Evolutionary conservation across 2,888 invertebrate species (phyloP).

Genomic region (Priocnemis perturbator): DNA sequence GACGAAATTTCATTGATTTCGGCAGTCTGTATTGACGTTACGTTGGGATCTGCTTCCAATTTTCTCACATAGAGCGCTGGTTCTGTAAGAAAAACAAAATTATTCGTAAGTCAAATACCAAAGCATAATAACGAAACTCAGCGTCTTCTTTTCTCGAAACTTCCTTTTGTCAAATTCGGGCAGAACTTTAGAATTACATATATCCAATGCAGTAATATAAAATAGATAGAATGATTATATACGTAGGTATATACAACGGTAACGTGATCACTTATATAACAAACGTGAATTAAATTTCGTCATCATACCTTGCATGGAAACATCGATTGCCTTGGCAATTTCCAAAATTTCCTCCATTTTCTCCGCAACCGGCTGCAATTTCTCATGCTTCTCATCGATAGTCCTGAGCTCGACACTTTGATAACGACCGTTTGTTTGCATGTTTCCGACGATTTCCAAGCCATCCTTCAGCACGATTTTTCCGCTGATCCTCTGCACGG

Average conservation of each 20-base stretch:
- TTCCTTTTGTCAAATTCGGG: too few relatives aligned
- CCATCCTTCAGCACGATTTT: slow-evolving; percentile 45
- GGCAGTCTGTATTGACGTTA: not conserved
- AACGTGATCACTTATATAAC: too few relatives aligned
- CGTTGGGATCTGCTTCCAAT: slow-evolving; percentile 44
- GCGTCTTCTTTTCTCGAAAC: too few relatives aligned
- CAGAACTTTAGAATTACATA: too few relatives aligned
- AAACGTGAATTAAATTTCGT: too few relatives aligned
- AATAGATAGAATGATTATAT: too few relatives aligned
- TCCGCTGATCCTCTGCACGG: slow-evolving; percentile 51
- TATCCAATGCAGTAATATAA: too few relatives aligned
- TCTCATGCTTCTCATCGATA: slow-evolving; percentile 15
- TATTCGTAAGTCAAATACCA: too few relatives aligned
- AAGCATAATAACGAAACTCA: too few relatives aligned
- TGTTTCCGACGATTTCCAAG: slow-evolving; percentile 57
- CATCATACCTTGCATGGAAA: slow-evolving; percentile 49
- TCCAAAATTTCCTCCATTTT: slow-evolving; percentile 21
- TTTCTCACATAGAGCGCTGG: slow-evolving; percentile 54
- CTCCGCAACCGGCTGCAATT: slow-evolving; percentile 13
- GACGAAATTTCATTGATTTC: too few relatives aligned
- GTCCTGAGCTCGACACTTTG: slow-evolving; percentile 43
- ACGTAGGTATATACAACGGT: too few relatives aligned
- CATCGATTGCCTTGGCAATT: slow-evolving; percentile 42
- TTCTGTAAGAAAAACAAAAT: slow-evolving; percentile 33
- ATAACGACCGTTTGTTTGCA: slow-evolving; percentile 51